phyloP scores from a whole-genome alignment of 2,888 invertebrate species.

The Acronicta aceris region DNA sequence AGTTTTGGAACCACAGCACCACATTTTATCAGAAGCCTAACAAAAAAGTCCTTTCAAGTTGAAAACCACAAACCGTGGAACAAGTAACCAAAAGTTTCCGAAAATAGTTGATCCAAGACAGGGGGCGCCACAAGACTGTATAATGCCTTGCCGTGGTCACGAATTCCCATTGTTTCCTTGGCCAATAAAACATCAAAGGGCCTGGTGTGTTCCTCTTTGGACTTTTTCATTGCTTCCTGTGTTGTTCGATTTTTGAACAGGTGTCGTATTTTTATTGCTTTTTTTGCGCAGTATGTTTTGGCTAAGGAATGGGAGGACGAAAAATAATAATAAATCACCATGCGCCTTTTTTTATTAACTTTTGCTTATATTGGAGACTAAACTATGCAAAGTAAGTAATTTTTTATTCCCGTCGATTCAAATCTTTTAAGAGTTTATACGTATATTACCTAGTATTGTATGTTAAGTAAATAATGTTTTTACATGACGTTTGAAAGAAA shows the following conservation, averaged over 20 bases:
- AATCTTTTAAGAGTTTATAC: neutral
- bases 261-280: slow-evolving; percentile 41
- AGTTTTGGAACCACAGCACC: slow-evolving; percentile 26
- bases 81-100: slow-evolving; percentile 53
- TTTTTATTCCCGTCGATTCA: too few relatives aligned
- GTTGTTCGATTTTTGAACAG: slow-evolving; percentile 43
- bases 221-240: slow-evolving; percentile 57
- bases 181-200: slow-evolving; percentile 73
- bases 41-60: slow-evolving; percentile 36
- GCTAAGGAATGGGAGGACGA: neutral
- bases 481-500: neutral
- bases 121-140: slow-evolving; percentile 53
- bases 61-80: slow-evolving; percentile 38
- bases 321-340: neutral
- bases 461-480: too few relatives aligned
- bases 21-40: slow-evolving; percentile 8
- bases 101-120: slow-evolving; percentile 44
- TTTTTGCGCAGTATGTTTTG: slow-evolving; percentile 30
- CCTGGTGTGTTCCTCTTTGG: slow-evolving; percentile 50
- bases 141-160: slow-evolving; percentile 67
- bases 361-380: too few relatives aligned
- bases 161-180: slow-evolving; percentile 70
- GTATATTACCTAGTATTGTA: too few relatives aligned
- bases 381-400: too few relatives aligned
- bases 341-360: neutral